Percentiles rank a stretch among this genome's conserved stretches.
Conservation (phyloP, 2,797 vertebrate genomes). For the Characodon lateralis region DNA sequence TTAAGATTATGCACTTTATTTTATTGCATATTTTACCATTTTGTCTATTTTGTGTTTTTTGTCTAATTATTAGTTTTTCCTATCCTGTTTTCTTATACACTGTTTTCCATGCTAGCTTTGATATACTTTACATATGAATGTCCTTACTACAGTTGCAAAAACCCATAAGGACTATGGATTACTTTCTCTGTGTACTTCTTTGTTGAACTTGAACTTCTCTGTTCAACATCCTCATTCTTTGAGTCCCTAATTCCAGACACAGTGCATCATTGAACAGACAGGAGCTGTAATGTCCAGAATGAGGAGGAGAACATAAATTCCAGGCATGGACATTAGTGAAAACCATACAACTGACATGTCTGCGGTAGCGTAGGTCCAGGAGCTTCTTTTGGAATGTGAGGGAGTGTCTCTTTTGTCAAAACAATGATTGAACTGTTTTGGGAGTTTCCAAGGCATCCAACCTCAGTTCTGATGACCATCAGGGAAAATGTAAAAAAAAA, state of each 20-base stretch:
- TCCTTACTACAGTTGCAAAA: constrained; percentile 16
- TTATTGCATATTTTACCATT: no score
- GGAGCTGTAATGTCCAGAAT: constrained; percentile 13
- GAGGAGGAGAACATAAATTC: neutral
- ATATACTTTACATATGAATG: constrained; percentile 29
- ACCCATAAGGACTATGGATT: constrained; percentile 24
- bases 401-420: constrained; percentile 73
- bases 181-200: constrained; percentile 12
- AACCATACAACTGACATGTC: constrained; percentile 22
- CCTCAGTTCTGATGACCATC: constrained; percentile 41
- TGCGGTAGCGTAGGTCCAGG: constrained; percentile 17
- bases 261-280: constrained; percentile 22
- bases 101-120: no score
- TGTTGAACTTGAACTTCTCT: neutral
- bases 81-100: neutral
- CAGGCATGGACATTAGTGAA: constrained; percentile 33
- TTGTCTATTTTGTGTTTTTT: no score
- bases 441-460: constrained; percentile 55
- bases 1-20: no score
- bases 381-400: constrained; percentile 60
- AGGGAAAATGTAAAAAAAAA: neutral
- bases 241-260: neutral
- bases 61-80: no score
- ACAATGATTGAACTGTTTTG: constrained; percentile 74
- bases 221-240: constrained; percentile 9